Evolutionary conservation across 2,113 vertebrate genomes (phyloP).

Genomic region (Serinus canaria): DNA sequence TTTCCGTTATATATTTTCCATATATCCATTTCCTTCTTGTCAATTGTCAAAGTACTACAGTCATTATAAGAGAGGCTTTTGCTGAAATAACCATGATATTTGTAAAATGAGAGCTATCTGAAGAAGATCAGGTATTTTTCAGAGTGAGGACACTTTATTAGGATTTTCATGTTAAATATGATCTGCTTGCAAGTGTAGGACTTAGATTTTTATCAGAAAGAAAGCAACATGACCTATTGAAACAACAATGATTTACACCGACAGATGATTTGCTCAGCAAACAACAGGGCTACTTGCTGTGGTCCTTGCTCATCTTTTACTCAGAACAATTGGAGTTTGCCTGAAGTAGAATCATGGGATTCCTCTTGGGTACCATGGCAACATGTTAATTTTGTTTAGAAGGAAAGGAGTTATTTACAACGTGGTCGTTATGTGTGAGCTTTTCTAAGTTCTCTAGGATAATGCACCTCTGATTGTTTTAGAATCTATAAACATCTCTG

Average conservation of each 20-base stretch:
- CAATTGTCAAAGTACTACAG: not conserved
- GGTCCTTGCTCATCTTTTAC: not conserved
- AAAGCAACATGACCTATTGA: not conserved
- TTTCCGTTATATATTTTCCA: not conserved
- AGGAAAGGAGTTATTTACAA: not conserved
- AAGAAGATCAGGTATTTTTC: not conserved
- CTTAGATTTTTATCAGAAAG: not conserved
- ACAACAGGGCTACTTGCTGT: not conserved
- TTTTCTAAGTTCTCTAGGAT: not conserved
- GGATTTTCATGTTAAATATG: constrained; percentile 5
- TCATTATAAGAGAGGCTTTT: not conserved
- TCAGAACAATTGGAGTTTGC: not conserved
- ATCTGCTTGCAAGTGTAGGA: not conserved
- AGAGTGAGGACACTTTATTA: not conserved
- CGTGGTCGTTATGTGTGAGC: not conserved
- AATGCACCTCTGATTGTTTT: not conserved
- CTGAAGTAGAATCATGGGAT: not conserved
- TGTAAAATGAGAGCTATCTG: not conserved
- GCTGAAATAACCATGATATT: not conserved
- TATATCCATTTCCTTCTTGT: not conserved
- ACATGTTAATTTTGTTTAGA: constrained; percentile 17
- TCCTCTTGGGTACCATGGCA: not conserved
- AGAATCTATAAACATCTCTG: not conserved
- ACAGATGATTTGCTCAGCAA: not conserved
- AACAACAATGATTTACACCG: not conserved